Conservation (phyloP, 2,888 invertebrate genomes). For the Choristoneura rosaceana region DNA sequence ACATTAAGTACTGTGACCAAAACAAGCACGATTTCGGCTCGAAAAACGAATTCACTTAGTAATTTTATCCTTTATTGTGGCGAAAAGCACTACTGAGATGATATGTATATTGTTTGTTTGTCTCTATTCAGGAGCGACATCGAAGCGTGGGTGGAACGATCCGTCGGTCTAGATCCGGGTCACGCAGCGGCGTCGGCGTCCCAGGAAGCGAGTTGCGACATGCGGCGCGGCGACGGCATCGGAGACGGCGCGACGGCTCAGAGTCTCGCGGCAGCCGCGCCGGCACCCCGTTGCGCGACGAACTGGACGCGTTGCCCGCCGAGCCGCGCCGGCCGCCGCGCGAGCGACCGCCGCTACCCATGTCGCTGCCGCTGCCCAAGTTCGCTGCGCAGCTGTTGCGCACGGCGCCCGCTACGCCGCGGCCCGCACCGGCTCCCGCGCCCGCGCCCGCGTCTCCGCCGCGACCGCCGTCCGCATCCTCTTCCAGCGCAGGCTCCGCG, state of each 20-base stretch:
- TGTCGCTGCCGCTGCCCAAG: slow-evolving; percentile 94
- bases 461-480: slow-evolving; percentile 89
- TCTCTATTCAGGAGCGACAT: slow-evolving; percentile 65
- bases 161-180: slow-evolving; percentile 68
- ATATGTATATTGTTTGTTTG: not conserved
- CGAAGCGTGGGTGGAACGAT: slow-evolving; percentile 62
- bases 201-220: slow-evolving; percentile 63
- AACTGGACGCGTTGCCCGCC: slow-evolving; percentile 89
- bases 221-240: slow-evolving; percentile 78
- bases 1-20: too few species aligned
- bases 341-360: slow-evolving; percentile 88
- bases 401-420: slow-evolving; percentile 79
- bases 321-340: slow-evolving; percentile 90
- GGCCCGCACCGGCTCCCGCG: slow-evolving; percentile 72
- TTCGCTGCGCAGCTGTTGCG: slow-evolving; percentile 91
- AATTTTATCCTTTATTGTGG: too few species aligned
- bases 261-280: slow-evolving; percentile 89
- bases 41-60: too few species aligned
- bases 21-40: too few species aligned
- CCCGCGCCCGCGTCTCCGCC: slow-evolving; percentile 89
- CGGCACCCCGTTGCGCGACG: slow-evolving; percentile 94
- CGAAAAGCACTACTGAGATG: not conserved
- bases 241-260: slow-evolving; percentile 79
- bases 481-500: slow-evolving; percentile 90
- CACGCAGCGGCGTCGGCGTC: slow-evolving; percentile 60